Base-by-base conservation (phyloP, 2,888 invertebrate genomes). In the Erpobdella octoculata region DNA sequence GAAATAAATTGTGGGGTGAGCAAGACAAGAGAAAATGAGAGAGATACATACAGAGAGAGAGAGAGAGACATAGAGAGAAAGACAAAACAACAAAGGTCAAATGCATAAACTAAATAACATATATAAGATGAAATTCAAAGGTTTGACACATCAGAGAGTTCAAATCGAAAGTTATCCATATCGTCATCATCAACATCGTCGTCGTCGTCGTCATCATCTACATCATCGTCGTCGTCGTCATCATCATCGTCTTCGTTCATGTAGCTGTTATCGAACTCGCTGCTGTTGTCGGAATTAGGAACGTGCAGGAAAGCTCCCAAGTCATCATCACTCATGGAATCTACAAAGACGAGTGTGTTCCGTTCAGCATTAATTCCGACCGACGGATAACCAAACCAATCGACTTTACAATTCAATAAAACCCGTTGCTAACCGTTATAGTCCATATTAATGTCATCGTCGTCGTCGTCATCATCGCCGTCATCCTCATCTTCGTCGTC, bases 111-210 rank as follows among this genome's bases (percentile, higher is more conserved):
- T n/a, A n/a, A n/a, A n/a, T n/a, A n/a, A n/a, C n/a, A n/a, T n/a
- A n/a, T n/a, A n/a, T n/a, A n/a, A n/a, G n/a, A n/a, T n/a, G n/a
- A n/a, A n/a, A n/a, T 4, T 71, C 46, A 73, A 35, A 72, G 72
- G 37, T 72, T 74, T n/a, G 72, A 72, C 21, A 73, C 36, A 64
- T 76, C 74, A 15, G 76, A 75, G 9, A 77, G 74, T 73, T 76
- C 74, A 73, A 77, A 77, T 21, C 71, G 71, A 25, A 76, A 37
- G 66, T 76, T 73, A 59, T 77, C 77, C 66, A 76, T 72, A 71
- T 76, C 76, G 74, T 77, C 74, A 73, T 76, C 76, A 64, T 69
- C 67, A 61, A 18, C 35, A 33, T 68, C 68, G 28, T 72, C 72
- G 25, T 28, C 37, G 41, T 25, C 66, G 35, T 71, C 9, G 25